A percentile compares a stretch with the other conserved stretches of the same genome.
phyloP scores from a whole-genome alignment of 2,888 invertebrate species.

The Napeogenes sylphis region DNA sequence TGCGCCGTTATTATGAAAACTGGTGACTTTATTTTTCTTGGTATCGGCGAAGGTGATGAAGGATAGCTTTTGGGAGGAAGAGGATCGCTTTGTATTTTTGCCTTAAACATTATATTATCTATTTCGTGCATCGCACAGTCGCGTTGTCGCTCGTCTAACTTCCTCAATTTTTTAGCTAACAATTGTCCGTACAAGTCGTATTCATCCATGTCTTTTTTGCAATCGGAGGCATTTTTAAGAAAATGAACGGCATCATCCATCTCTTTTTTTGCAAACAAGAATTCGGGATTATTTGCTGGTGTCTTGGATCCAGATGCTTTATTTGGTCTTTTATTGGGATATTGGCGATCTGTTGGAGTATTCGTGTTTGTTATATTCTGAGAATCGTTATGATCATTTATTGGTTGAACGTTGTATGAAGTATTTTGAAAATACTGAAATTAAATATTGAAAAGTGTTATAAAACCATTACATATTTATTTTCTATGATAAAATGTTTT shows the following conservation, averaged over 20 bases:
- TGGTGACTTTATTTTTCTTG: conserved; percentile 53
- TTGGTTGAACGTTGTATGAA: conserved; percentile 30
- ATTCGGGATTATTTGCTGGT: conserved; percentile 21
- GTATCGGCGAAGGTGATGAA: conserved; percentile 46
- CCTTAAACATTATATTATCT: conserved; percentile 65
- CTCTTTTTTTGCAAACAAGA: conserved; percentile 38
- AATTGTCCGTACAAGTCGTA: conserved; percentile 64
- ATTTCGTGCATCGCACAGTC: conserved; percentile 70
- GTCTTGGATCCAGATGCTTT: conserved; percentile 20
- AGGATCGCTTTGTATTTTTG: conserved; percentile 51
- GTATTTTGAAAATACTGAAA: conserved; percentile 39
- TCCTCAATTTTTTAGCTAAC: conserved; percentile 63
- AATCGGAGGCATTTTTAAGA: conserved; percentile 37
- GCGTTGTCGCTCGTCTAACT: conserved; percentile 61
- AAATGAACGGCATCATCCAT: conserved; percentile 39
- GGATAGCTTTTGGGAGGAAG: conserved; percentile 43
- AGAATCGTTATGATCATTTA: conserved; percentile 36
- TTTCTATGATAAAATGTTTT: not conserved
- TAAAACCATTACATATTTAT: not conserved
- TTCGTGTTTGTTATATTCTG: conserved; percentile 14
- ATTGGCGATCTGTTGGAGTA: conserved; percentile 29
- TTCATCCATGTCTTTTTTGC: conserved; percentile 51
- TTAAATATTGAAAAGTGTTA: not conserved
- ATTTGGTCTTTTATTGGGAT: conserved; percentile 12
- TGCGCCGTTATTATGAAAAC: conserved; percentile 55